Conservation (phyloP, 2,888 invertebrate species). For the Gandaritis pyraliata region DNA sequence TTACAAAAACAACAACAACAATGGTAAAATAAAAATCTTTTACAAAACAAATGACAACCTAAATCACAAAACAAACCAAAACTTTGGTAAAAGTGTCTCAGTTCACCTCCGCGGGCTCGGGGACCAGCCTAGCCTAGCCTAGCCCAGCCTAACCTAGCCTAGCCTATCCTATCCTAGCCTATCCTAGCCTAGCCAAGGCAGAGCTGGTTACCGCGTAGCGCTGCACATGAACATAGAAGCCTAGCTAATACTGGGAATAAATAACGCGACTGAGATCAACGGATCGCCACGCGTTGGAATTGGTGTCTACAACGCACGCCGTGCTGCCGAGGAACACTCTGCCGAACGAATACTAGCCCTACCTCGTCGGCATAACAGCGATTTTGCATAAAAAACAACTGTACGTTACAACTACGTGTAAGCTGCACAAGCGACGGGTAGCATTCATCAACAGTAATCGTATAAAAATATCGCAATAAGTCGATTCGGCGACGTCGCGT, state of each 20-base stretch:
- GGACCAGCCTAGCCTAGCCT: constrained; percentile 4
- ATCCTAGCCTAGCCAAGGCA: too few relatives aligned
- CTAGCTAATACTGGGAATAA: constrained; percentile 51
- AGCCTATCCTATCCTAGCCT: too few relatives aligned
- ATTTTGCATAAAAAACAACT: constrained; percentile 8
- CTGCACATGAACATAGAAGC: constrained; percentile 32
- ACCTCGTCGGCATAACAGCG: background rate
- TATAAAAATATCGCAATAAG: constrained; percentile 41
- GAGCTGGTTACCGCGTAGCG: too few relatives aligned
- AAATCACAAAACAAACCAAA: constrained; percentile 58
- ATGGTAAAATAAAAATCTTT: constrained; percentile 75
- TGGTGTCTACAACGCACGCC: constrained; percentile 49
- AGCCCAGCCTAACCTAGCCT: too few relatives aligned
- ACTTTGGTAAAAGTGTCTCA: constrained; percentile 50
- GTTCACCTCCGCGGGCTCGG: constrained; percentile 15
- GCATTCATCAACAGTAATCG: constrained; percentile 29
- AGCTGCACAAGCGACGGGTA: constrained; percentile 31
- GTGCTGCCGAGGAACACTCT: background rate
- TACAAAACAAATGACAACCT: constrained; percentile 71
- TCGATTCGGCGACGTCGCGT: constrained; percentile 7
- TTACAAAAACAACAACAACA: constrained; percentile 74
- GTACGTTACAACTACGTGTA: constrained; percentile 2
- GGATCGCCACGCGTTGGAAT: constrained; percentile 48
- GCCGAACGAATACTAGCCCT: background rate
- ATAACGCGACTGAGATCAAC: constrained; percentile 65